Conservation (phyloP, 2,888 invertebrate genomes). For the Neoscelio sp. region DNA sequence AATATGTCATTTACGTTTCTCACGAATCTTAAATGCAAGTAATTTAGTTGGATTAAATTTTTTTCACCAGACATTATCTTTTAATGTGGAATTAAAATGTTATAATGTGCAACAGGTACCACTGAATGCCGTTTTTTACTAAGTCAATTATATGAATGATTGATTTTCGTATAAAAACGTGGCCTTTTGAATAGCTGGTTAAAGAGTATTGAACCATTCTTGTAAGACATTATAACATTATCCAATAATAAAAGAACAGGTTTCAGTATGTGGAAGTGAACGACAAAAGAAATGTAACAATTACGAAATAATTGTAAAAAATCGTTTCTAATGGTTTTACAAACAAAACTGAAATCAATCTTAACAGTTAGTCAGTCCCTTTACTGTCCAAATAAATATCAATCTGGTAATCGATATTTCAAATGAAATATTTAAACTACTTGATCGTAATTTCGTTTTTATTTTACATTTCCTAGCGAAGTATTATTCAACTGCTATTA, state of each 20-base stretch:
- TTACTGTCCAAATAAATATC: too few species aligned
- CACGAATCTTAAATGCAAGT: not conserved
- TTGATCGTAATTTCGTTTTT: conserved; percentile 45
- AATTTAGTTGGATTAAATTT: conserved; percentile 14
- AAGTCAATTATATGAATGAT: conserved; percentile 4
- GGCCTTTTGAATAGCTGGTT: not conserved
- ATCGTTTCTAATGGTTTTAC: too few species aligned
- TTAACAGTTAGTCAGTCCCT: too few species aligned
- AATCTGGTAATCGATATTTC: too few species aligned
- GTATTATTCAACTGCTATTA: conserved; percentile 37
- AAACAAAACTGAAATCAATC: too few species aligned
- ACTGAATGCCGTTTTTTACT: conserved; percentile 6
- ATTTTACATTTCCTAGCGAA: conserved; percentile 37
- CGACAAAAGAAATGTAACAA: too few species aligned
- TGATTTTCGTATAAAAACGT: conserved; percentile 9
- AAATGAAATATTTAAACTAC: too few species aligned
- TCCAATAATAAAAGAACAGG: too few species aligned
- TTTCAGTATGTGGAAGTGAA: too few species aligned
- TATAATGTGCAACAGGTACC: conserved; percentile 1
- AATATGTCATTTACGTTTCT: conserved; percentile 4
- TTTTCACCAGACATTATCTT: conserved; percentile 9
- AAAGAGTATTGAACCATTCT: conserved; percentile 3
- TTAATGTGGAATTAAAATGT: conserved; percentile 15
- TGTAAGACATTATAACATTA: not conserved
- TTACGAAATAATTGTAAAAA: too few species aligned